Conservation (phyloP, 2,797 vertebrate genomes). For the Loris lydekkerianus region DNA sequence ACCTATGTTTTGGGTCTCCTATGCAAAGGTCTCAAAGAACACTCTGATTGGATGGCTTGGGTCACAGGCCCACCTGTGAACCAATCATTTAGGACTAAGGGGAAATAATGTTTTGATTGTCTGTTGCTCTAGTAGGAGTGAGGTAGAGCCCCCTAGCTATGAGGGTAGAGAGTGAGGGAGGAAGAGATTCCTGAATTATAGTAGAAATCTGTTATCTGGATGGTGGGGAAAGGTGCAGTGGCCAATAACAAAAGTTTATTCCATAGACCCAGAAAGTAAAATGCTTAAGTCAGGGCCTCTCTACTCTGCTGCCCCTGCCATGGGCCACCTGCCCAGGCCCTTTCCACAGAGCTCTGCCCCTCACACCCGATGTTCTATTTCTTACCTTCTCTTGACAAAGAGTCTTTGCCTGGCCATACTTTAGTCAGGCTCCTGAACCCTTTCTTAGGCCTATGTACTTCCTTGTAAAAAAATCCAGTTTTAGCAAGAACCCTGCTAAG, state of each 20-base stretch:
- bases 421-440: neutral
- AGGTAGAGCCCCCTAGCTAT: neutral
- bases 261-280: neutral
- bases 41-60: constrained; percentile 6
- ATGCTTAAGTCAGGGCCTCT: neutral
- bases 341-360: neutral
- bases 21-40: neutral
- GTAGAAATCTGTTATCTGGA: neutral
- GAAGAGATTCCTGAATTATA: neutral
- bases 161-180: neutral
- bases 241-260: neutral
- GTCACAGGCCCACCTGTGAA: neutral
- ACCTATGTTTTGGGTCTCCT: neutral
- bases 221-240: neutral
- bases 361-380: fast-evolving
- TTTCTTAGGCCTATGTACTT: neutral
- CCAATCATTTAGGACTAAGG: neutral
- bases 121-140: neutral
- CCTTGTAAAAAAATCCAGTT: neutral
- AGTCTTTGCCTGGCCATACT: neutral
- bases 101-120: neutral
- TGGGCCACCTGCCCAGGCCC: neutral
- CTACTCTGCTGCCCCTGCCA: neutral
- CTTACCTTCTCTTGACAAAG: neutral
- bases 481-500: neutral